Evolutionary conservation across 2,797 vertebrate species (phyloP), one percentile per base, ranked within the genome.

Genomic region (Atherinosoma microstoma): DNA sequence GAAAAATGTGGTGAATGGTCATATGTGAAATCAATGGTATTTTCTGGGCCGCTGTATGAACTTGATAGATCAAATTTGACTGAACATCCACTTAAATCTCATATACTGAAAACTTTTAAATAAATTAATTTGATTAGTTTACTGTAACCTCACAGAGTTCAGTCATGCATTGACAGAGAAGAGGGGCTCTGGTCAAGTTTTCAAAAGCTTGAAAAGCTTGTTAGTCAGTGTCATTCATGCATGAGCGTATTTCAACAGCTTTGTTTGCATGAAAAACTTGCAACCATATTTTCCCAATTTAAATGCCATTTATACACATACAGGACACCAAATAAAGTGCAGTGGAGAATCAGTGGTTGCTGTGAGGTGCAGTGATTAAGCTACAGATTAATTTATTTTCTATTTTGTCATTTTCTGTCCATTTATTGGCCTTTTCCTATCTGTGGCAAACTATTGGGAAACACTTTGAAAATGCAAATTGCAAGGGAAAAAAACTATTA

Each of bases 191-290:
- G 36, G 32, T 16, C 30, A 36, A 54, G 47, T 70, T 73, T 58
- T 36, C 12, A 70, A 74, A 67, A 58, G 58, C 57, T 58, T 66
- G 7, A 73, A 49, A 51, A 30, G 29, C 29, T 63, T 32, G 18
- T 64, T 7, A 22, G 18, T 49, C 29, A 8, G 2, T 78, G 63
- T 73, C 57, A 68, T 6, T 73, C 36, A 61, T 22, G 9, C 29
- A 22, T 38, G 16, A 51, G 24, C 29, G 58, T 64, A 67, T 64
- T 42, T 1, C 22, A 75, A 47, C 40, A 73, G 60, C 47, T 49
- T 57, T 47, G 24, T 53, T 12, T 13, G 12, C 24, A 24, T 53
- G 4, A 27, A 12, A 27, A 13, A 13, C 1, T 30, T 32, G 12
- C 24, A 57, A 32, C 3, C 12, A 57, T 30, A 57, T 22, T 57